Evolutionary conservation across 2,113 vertebrate genomes (phyloP), one percentile per base, ranked within the genome.

Genomic region (Boulengeromyrus knoepffleri): DNA sequence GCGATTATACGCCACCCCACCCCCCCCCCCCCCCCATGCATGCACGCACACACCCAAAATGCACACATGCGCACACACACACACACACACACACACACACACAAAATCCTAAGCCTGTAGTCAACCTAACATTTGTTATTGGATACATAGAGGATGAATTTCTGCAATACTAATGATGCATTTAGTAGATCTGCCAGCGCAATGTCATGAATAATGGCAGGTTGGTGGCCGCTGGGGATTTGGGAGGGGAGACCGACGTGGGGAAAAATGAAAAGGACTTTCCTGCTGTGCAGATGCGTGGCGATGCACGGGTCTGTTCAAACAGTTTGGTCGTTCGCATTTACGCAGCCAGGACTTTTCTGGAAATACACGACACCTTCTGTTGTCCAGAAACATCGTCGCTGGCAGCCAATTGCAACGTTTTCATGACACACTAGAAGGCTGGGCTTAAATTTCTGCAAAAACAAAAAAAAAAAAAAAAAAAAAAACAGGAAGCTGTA

Each of bases 41-140:
- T 90, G 89, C 89, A 45, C 88, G 89, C 89, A 45, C 88, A 50
- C 58, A 49, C 66, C 46, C 88, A 80, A 90, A 27, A 46, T 47
- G 45, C 88, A 53, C 49, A 53, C 85, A 87, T 45, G 27, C 88
- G 7, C 15, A 31, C 8, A 27, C 88, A 89, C 62, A 52, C 88
- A 89, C 62, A 52, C 66, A 39, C 47, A 52, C 52, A 46, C 47
- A 49, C 31, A 53, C 50, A 53, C 85, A 53, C 45, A 21, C 70
- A 36, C 27, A 49, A 15, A 87, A 90, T 90, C 66, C 62, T 85
- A 74, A 83, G 90, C 70, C 49, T 52, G 45, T 52, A 74, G 49
- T 93, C 89, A 92, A 80, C 94, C 93, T 93, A 95, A 95, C 94
- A 94, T 95, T 95, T 94, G 94, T 93, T 94, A 94, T 93, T 95